Conservation (phyloP, 1,140 invertebrate genomes). For the Triops cancriformis region DNA sequence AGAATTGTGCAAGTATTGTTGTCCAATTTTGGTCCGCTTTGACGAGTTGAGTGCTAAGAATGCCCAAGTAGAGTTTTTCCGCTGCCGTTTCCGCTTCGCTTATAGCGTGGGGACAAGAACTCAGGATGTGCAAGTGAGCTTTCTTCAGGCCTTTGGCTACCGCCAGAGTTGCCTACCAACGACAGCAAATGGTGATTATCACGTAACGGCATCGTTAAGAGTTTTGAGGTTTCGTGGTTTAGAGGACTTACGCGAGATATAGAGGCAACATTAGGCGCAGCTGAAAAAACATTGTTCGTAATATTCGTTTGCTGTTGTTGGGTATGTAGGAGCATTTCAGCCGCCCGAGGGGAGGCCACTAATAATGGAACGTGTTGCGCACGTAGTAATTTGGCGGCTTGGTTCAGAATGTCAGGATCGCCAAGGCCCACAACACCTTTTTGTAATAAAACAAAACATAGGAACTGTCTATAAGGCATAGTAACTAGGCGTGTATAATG, state of each 20-base stretch:
- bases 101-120: conserved; percentile 26
- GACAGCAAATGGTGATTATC: neutral
- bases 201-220: neutral
- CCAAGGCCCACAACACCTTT: conserved; percentile 26
- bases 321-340: conserved; percentile 26
- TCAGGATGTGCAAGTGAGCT: conserved; percentile 21
- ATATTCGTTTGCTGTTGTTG: conserved; percentile 18
- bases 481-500: too few relatives aligned
- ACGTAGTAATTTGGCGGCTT: conserved; percentile 23
- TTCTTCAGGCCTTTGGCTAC: conserved; percentile 25
- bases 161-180: conserved; percentile 27
- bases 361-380: conserved; percentile 24
- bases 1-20: neutral
- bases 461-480: neutral
- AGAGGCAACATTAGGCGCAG: conserved; percentile 24
- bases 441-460: neutral
- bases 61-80: conserved; percentile 17
- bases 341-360: conserved; percentile 26
- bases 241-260: conserved; percentile 23
- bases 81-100: conserved; percentile 22
- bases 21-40: conserved; percentile 19
- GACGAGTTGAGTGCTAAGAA: conserved; percentile 18
- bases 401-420: conserved; percentile 25
- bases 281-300: conserved; percentile 25
- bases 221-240: too few relatives aligned